These are phyloP conservation scores for Lycophotia porphyrea DNA, from an alignment of 2,888 invertebrate genomes.

Conservation along the genomic window DNA sequence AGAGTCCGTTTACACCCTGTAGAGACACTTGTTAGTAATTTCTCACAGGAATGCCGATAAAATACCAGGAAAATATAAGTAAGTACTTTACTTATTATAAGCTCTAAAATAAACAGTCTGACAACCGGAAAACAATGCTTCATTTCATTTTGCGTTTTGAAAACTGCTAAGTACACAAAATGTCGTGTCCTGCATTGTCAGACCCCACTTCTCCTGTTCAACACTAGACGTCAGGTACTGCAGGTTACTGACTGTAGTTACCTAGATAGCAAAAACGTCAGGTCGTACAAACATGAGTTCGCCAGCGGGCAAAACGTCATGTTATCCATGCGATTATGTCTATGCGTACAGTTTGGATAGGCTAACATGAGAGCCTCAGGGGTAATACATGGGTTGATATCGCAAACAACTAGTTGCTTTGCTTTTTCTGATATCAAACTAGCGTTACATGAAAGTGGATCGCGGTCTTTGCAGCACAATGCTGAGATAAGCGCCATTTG, in stretches of 20 bases:
- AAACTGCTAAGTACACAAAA: not conserved
- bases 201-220: not conserved
- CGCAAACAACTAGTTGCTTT: not conserved
- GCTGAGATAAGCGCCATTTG: too few relatives aligned
- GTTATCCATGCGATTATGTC: constrained; percentile 32
- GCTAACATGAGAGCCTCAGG: not conserved
- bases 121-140: too few relatives aligned
- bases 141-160: not conserved
- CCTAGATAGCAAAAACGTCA: not conserved
- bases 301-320: constrained; percentile 18
- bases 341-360: not conserved
- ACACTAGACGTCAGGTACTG: not conserved
- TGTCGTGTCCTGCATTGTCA: not conserved
- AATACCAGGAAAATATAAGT: too few relatives aligned
- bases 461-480: not conserved
- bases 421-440: not conserved
- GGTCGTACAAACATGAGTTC: not conserved
- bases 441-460: not conserved
- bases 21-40: too few relatives aligned
- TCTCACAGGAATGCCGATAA: too few relatives aligned
- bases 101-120: too few relatives aligned
- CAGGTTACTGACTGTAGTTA: not conserved
- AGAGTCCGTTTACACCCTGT: too few relatives aligned
- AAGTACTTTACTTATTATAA: too few relatives aligned
- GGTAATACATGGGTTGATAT: not conserved